Evolutionary conservation across 2,888 invertebrate genomes (phyloP).

Genomic region (Mimas tiliae): DNA sequence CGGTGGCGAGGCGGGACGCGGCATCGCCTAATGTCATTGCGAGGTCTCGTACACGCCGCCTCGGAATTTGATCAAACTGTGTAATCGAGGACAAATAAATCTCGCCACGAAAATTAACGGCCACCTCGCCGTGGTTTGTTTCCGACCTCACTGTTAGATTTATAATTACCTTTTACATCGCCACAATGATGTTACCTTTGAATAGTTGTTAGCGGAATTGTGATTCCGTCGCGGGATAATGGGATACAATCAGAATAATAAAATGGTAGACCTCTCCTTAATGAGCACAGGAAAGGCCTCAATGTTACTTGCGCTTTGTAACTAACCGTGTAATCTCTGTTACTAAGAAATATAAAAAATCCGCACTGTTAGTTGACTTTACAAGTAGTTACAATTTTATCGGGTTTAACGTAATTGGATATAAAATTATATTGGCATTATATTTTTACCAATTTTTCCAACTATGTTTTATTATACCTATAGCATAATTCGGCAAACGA

Average conservation of each 20-base stretch:
- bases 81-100: slow-evolving; percentile 78
- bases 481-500: too few relatives aligned
- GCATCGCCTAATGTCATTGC: slow-evolving; percentile 58
- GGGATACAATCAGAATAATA: slow-evolving; percentile 53
- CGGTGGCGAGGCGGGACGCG: slow-evolving; percentile 44
- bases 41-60: slow-evolving; percentile 56
- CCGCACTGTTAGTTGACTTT: too few relatives aligned
- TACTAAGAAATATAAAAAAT: too few relatives aligned
- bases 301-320: slow-evolving; percentile 28
- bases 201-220: slow-evolving; percentile 62
- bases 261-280: slow-evolving; percentile 46
- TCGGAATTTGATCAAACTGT: slow-evolving; percentile 72
- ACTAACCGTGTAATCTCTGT: neutral
- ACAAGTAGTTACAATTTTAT: too few relatives aligned
- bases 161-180: slow-evolving; percentile 71
- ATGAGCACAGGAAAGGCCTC: slow-evolving; percentile 36
- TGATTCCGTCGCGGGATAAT: slow-evolving; percentile 53
- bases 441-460: too few relatives aligned
- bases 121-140: slow-evolving; percentile 59
- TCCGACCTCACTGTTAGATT: slow-evolving; percentile 76
- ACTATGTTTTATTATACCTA: too few relatives aligned
- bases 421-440: too few relatives aligned
- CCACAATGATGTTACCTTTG: slow-evolving; percentile 57
- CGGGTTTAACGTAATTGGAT: too few relatives aligned
- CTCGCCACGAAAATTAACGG: slow-evolving; percentile 76